These are phyloP conservation scores for Drosophila ironensis DNA, from an alignment of 1,140 invertebrate genomes.

Conservation along the genomic window DNA sequence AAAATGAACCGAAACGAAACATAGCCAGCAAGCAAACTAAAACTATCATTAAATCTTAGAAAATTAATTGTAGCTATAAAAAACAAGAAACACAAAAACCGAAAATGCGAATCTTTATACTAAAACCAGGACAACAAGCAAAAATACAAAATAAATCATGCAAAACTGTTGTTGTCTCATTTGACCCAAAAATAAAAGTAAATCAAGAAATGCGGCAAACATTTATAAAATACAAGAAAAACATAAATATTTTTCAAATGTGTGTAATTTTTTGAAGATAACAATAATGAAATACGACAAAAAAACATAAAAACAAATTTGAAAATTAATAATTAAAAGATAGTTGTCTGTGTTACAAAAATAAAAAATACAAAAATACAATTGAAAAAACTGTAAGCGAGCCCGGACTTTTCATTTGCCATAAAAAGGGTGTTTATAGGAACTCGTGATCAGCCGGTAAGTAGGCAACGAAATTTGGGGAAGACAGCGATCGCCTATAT, in stretches of 20 bases:
- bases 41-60: slow-evolving; percentile 70
- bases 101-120: slow-evolving; percentile 47
- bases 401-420: slow-evolving; percentile 19
- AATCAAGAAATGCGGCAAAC: slow-evolving; percentile 19
- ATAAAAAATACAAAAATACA: slow-evolving; percentile 61
- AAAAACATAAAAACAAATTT: slow-evolving; percentile 26
- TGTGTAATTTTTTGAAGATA: slow-evolving; percentile 80
- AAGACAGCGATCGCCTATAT: slow-evolving; percentile 21
- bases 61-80: slow-evolving; percentile 71
- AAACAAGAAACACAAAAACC: slow-evolving; percentile 4
- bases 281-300: slow-evolving; percentile 51
- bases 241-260: slow-evolving; percentile 74
- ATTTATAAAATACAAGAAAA: slow-evolving; percentile 20
- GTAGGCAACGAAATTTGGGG: slow-evolving; percentile 15
- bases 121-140: slow-evolving; percentile 33
- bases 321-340: slow-evolving; percentile 73
- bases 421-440: slow-evolving; percentile 26
- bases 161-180: slow-evolving; percentile 52
- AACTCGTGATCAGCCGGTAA: slow-evolving; percentile 27
- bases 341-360: slow-evolving; percentile 79
- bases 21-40: slow-evolving; percentile 56
- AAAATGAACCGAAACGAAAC: slow-evolving; percentile 26
- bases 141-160: too few species aligned
- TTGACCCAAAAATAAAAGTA: slow-evolving; percentile 30
- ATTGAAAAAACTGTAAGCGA: slow-evolving; percentile 61